Evolutionary conservation across 2,113 vertebrate species (phyloP), one percentile per base, ranked within the genome.

Genomic region (Limanda limanda): DNA sequence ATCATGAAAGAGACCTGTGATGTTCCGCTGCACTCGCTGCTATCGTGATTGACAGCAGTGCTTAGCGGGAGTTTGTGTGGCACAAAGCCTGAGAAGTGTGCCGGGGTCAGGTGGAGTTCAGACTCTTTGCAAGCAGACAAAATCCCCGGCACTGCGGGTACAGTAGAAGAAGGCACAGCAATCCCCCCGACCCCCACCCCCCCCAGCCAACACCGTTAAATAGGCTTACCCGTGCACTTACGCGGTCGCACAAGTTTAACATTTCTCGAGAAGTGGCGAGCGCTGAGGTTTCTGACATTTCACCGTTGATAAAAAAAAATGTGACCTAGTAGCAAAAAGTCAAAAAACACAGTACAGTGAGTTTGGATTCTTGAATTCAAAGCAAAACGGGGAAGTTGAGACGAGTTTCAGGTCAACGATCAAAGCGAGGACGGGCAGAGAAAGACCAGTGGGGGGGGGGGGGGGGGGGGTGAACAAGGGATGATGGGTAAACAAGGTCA

Each of bases 1-100:
- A 90, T 89, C 92, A 92, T 91, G 86, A 91, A 88, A 89, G 82
- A 79, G 65, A 89, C 79, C 88, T 93, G 86, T 91, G 90, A 91
- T 90, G 92, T 93, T 89, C 89, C 82, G 82, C 88, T 79, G 71
- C 87, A 73, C 75, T 71, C 35, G 71, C 78, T 84, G 86, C 86
- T 74, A 55, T 86, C 86, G 84, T 91, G 91, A 93, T 89, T 93
- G 91, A 86, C 92, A 88, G 84, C 13, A 7, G 67, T 65, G 82
- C 88, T 92, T 81, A 68, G 74, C 85, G 79, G 79, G 77, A 90
- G 89, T 90, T 82, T 88, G 76, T 85, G 83, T 78, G 20, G 71
- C 87, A 84, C 86, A 87, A 88, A 88, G 76, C 80, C 60, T 65
- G 54, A 87, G 74, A 90, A 89, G 88, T 76, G 81, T 85, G 85